phyloP scores from a whole-genome alignment of 2,888 invertebrate species.

The Lumbricus terrestris region DNA sequence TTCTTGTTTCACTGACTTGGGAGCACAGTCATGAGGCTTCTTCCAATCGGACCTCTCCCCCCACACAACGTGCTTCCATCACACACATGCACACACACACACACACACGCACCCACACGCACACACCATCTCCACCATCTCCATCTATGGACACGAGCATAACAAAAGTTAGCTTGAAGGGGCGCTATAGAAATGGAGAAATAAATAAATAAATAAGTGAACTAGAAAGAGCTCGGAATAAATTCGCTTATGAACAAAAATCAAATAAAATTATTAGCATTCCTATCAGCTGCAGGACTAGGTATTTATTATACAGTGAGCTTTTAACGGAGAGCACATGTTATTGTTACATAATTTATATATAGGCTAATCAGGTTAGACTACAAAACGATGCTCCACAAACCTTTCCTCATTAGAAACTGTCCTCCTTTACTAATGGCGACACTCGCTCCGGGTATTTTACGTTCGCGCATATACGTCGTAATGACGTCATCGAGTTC shows the following conservation, averaged over 20 bases:
- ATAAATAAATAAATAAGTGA: too few relatives aligned
- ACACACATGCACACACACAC: too few relatives aligned
- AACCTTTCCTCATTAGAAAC: constrained; percentile 37
- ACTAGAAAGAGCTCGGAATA: not conserved
- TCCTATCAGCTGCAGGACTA: too few relatives aligned
- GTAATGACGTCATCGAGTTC: constrained; percentile 36
- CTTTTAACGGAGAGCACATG: too few relatives aligned
- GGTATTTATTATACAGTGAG: too few relatives aligned
- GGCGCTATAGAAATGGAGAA: too few relatives aligned
- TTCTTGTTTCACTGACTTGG: not conserved
- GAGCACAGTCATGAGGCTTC: too few relatives aligned
- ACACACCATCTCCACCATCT: too few relatives aligned
- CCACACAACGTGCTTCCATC: not conserved
- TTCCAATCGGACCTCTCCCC: not conserved
- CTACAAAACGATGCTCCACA: not conserved
- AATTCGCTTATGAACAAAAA: not conserved
- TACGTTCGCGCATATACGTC: constrained; percentile 38
- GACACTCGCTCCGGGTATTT: constrained; percentile 38
- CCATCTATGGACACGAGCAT: not conserved
- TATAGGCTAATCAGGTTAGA: not conserved
- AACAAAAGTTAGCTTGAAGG: not conserved
- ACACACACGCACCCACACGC: too few relatives aligned
- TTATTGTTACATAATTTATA: not conserved
- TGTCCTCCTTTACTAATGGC: constrained; percentile 37
- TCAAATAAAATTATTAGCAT: not conserved